Conservation (phyloP, 2,113 vertebrate genomes). For the Nesoenas mayeri region DNA sequence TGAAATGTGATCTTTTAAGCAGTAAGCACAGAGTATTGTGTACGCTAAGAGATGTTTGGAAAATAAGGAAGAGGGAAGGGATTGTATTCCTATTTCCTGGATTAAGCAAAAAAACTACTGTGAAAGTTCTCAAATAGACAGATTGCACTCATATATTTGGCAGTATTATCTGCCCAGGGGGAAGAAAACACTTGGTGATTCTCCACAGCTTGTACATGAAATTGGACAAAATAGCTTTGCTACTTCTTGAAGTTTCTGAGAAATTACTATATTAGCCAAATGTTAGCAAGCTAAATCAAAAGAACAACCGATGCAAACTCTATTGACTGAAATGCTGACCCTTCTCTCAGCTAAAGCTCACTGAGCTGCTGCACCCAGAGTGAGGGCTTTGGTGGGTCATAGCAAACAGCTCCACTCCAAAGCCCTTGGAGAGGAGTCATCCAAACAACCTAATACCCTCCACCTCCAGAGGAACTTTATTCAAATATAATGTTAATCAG, state of each 20-base stretch:
- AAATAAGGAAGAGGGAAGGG: not conserved
- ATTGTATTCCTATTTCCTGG: not conserved
- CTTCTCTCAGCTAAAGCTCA: not conserved
- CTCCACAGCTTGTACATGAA: not conserved
- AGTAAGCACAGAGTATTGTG: not conserved
- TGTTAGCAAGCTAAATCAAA: not conserved
- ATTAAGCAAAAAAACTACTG: not conserved
- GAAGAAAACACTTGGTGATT: not conserved
- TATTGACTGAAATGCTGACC: not conserved
- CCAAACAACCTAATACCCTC: not conserved
- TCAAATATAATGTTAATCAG: not conserved
- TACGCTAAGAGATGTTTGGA: not conserved
- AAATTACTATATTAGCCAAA: not conserved
- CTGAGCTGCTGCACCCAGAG: not conserved
- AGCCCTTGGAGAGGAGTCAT: not conserved
- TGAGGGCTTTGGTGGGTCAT: accelerated
- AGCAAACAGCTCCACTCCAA: not conserved
- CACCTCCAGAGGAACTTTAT: not conserved
- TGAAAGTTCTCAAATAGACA: not conserved
- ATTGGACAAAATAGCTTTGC: not conserved
- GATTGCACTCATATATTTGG: not conserved
- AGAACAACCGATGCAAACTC: not conserved
- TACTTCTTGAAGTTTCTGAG: not conserved
- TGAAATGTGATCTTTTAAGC: not conserved
- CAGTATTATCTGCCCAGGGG: not conserved